Evolutionary conservation across 2,797 vertebrate genomes (phyloP).

Genomic region (Perodicticus potto): DNA sequence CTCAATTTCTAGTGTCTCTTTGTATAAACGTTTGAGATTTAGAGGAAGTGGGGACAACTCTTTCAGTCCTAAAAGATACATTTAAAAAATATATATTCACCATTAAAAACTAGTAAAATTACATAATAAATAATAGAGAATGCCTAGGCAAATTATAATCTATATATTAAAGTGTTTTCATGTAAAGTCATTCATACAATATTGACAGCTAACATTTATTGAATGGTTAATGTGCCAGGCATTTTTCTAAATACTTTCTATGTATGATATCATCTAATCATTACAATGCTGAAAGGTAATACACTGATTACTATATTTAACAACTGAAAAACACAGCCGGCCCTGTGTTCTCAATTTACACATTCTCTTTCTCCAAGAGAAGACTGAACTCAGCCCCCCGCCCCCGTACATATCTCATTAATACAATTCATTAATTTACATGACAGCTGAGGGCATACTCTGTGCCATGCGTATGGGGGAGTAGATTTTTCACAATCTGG

Average conservation of each 20-base stretch:
- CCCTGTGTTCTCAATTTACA: neutral
- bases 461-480: neutral
- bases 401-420: neutral
- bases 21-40: slow-evolving; percentile 94
- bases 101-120: slow-evolving; percentile 15
- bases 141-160: neutral
- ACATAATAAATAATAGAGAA: neutral
- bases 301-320: neutral
- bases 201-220: neutral
- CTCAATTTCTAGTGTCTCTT: slow-evolving; percentile 95
- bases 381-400: neutral
- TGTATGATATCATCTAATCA: neutral
- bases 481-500: neutral
- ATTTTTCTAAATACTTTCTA: neutral
- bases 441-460: neutral
- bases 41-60: slow-evolving; percentile 95
- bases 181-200: neutral
- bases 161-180: neutral
- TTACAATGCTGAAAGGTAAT: neutral
- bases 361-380: neutral
- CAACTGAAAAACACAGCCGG: neutral
- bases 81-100: slow-evolving; percentile 28
- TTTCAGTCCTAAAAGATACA: slow-evolving; percentile 91
- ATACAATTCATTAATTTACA: neutral
- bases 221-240: neutral